These are phyloP conservation scores for Daboia siamensis DNA, from an alignment of 2,113 vertebrate genomes.

Conservation along the genomic window DNA sequence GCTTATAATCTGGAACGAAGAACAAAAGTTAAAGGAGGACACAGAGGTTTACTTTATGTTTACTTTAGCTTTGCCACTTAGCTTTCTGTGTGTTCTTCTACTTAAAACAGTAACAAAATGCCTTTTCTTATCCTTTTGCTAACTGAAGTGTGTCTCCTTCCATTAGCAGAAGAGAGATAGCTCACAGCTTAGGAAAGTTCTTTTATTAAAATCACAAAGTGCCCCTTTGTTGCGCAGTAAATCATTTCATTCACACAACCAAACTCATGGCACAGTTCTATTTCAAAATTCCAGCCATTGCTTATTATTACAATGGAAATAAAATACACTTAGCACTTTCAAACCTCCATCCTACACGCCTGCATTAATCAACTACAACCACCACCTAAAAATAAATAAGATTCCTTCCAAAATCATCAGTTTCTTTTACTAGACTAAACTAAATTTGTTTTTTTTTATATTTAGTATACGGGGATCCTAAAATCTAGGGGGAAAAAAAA, in stretches of 20 bases:
- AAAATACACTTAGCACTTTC: background rate
- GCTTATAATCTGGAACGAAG: background rate
- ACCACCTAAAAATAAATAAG: background rate
- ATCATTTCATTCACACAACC: background rate
- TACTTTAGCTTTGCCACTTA: background rate
- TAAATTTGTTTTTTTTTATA: background rate
- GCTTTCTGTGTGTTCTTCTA: background rate
- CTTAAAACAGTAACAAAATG: background rate
- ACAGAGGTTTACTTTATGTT: background rate
- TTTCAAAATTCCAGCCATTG: background rate
- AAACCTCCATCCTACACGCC: background rate
- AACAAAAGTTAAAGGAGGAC: background rate
- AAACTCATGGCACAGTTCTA: background rate
- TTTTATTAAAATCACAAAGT: background rate
- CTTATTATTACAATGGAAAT: background rate
- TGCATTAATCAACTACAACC: background rate
- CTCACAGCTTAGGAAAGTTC: background rate
- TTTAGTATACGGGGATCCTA: background rate
- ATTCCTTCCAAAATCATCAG: background rate
- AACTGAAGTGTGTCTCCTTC: background rate
- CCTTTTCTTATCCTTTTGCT: background rate
- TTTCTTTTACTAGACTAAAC: background rate
- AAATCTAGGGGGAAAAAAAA: background rate
- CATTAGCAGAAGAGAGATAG: background rate
- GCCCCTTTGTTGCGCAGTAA: background rate